Conservation (phyloP, 2,888 invertebrate species). For the Melieria crassipennis region DNA sequence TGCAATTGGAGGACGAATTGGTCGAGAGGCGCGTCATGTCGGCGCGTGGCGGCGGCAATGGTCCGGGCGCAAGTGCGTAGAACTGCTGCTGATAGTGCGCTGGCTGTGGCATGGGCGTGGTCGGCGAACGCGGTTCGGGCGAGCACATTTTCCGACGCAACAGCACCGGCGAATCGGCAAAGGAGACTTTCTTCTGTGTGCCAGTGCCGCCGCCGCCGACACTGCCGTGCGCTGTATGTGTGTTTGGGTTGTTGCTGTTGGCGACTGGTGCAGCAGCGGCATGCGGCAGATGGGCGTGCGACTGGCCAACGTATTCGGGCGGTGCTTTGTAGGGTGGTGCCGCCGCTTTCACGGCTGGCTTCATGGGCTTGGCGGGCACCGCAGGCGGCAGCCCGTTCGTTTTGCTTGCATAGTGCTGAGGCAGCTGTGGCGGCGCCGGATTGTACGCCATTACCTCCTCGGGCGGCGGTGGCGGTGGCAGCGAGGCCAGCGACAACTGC, state of each 20-base stretch:
- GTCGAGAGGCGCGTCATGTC: slow-evolving; percentile 78
- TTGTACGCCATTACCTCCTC: slow-evolving; percentile 52
- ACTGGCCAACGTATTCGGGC: slow-evolving; percentile 61
- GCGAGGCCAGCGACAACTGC: slow-evolving; percentile 74
- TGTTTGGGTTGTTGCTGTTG: slow-evolving; percentile 14
- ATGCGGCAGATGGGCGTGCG: slow-evolving; percentile 32
- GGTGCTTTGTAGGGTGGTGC: slow-evolving; percentile 66
- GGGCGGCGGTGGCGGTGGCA: slow-evolving; percentile 77
- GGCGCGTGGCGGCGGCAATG: slow-evolving; percentile 79
- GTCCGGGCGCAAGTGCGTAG: slow-evolving; percentile 59
- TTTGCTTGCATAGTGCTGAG: slow-evolving; percentile 16
- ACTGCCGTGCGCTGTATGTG: background rate
- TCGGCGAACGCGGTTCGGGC: slow-evolving; percentile 60
- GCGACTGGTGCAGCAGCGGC: background rate
- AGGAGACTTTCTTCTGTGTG: slow-evolving; percentile 62
- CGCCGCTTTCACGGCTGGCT: slow-evolving; percentile 58
- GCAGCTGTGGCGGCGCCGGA: slow-evolving; percentile 1
- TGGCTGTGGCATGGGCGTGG: slow-evolving; percentile 50
- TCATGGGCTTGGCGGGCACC: slow-evolving; percentile 59
- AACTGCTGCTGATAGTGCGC: slow-evolving; percentile 35
- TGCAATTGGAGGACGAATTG: slow-evolving; percentile 46
- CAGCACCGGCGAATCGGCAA: slow-evolving; percentile 65
- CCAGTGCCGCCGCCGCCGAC: slow-evolving; percentile 33
- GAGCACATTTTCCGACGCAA: slow-evolving; percentile 66
- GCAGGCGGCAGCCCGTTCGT: slow-evolving; percentile 48